Evolutionary conservation across 2,797 vertebrate genomes (phyloP), one percentile per base, ranked within the genome.

Genomic region (Botia almorhae): DNA sequence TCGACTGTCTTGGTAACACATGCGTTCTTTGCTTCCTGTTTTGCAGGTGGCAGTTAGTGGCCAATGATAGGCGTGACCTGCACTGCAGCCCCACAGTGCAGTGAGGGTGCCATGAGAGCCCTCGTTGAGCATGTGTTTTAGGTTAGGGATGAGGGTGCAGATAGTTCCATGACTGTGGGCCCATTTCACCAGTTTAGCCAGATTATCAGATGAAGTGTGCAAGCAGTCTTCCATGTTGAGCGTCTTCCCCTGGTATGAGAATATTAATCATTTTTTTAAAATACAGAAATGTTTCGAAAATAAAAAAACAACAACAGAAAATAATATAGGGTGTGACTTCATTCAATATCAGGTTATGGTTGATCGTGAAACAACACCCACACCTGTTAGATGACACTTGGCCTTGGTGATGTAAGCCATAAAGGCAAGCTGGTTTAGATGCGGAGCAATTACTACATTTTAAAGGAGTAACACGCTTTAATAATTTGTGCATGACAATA

Each of bases 111-210:
- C 94, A 0, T 96, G 94, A 78, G 95, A 90, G 50, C 95, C 95
- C 86, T 93, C 94, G 0, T 94, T 94, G 8, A 96, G 93, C 82
- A 96, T 85, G 81, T 95, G 95, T 87, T 96, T 96, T 70, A 96
- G 92, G 88, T 93, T 95, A 75, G 96, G 96, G 88, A 97, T 96
- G 86, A 98, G 95, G 88, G 90, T 94, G 92, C 96, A 97, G 88
- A 97, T 97, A 33, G 96, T 97, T 21, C 96, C 96, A 19, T 97
- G 96, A 87, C 96, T 98, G 91, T 97, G 96, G 65, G 96, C 96
- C 96, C 96, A 98, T 90, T 94, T 96, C 85, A 98, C 95, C 81
- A 98, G 90, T 87, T 97, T 96, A 85, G 95, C 94, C 82, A 98
- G 94, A 83, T 95, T 94, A 87, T 96, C 96, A 0, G 95, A 95